Evolutionary conservation across 2,888 invertebrate species (phyloP).

Genomic region (Epinotia bilunana): DNA sequence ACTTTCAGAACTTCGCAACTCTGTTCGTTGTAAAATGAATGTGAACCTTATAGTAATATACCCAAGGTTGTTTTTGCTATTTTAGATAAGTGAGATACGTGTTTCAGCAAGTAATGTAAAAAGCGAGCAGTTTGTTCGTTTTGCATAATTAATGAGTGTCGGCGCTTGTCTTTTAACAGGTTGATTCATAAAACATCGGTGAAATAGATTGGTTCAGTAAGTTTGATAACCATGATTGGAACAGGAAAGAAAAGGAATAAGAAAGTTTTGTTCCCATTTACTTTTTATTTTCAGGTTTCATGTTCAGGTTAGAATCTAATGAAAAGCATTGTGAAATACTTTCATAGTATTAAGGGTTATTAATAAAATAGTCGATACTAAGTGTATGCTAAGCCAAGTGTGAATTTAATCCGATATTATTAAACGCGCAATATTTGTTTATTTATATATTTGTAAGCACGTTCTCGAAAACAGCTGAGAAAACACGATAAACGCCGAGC

Average conservation of each 20-base stretch:
- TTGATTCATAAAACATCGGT: slow-evolving; percentile 20
- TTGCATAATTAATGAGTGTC: slow-evolving; percentile 30
- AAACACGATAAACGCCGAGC: too few species aligned
- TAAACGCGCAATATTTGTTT: too few species aligned
- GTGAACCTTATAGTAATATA: not conserved
- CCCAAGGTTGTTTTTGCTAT: slow-evolving; percentile 10
- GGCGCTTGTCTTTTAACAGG: slow-evolving; percentile 26
- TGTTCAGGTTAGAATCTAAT: too few species aligned
- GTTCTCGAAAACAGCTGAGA: too few species aligned
- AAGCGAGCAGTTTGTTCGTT: slow-evolving; percentile 35
- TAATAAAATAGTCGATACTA: too few species aligned
- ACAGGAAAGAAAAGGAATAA: not conserved
- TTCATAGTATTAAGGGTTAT: too few species aligned
- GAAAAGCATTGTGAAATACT: too few species aligned
- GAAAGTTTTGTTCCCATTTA: not conserved
- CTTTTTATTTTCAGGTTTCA: too few species aligned
- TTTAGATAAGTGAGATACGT: not conserved
- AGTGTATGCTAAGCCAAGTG: too few species aligned
- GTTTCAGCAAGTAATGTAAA: not conserved
- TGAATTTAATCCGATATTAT: too few species aligned
- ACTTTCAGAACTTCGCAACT: not conserved
- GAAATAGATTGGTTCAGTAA: slow-evolving; percentile 2
- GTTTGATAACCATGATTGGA: not conserved
- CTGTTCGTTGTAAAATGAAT: not conserved
- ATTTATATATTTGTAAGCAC: too few species aligned